phyloP scores from a whole-genome alignment of 2,888 invertebrate genomes.

The Tuta absoluta region DNA sequence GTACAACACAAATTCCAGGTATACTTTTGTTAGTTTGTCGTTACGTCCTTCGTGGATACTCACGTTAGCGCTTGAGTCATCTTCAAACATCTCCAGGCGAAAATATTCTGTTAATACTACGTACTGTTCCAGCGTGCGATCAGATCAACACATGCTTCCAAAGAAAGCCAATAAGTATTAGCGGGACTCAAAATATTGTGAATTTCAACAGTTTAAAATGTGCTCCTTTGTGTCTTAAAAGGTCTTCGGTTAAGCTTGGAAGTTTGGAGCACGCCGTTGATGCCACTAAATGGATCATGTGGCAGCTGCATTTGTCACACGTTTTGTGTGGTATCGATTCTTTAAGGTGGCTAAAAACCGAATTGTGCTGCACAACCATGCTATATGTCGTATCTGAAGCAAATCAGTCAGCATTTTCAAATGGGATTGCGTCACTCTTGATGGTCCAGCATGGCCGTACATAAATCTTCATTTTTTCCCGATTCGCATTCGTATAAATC shows the following conservation, averaged over 20 bases:
- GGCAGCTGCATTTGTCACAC: constrained; percentile 48
- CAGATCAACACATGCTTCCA: constrained; percentile 23
- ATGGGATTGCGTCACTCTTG: constrained; percentile 34
- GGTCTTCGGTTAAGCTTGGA: constrained; percentile 45
- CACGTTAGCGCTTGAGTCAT: no score
- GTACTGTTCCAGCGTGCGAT: constrained; percentile 30
- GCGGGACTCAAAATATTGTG: constrained; percentile 36
- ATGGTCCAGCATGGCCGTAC: constrained; percentile 29
- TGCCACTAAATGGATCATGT: constrained; percentile 47
- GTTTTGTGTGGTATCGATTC: constrained; percentile 42
- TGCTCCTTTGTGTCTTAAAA: constrained; percentile 40
- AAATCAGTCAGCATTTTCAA: constrained; percentile 49
- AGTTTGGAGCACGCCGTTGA: constrained; percentile 47
- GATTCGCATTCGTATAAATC: constrained; percentile 34
- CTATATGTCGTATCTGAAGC: constrained; percentile 45
- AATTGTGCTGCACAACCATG: constrained; percentile 47
- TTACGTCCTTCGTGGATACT: no score
- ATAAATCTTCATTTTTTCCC: constrained; percentile 35
- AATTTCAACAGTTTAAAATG: constrained; percentile 32
- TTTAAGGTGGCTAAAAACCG: constrained; percentile 44
- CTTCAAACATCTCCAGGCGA: constrained; percentile 29
- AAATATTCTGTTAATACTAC: constrained; percentile 28
- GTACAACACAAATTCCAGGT: no score
- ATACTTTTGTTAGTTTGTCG: no score
- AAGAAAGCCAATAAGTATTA: constrained; percentile 32